Evolutionary conservation across 1,140 invertebrate species (phyloP).

Genomic region (Drosophila ercepeae): DNA sequence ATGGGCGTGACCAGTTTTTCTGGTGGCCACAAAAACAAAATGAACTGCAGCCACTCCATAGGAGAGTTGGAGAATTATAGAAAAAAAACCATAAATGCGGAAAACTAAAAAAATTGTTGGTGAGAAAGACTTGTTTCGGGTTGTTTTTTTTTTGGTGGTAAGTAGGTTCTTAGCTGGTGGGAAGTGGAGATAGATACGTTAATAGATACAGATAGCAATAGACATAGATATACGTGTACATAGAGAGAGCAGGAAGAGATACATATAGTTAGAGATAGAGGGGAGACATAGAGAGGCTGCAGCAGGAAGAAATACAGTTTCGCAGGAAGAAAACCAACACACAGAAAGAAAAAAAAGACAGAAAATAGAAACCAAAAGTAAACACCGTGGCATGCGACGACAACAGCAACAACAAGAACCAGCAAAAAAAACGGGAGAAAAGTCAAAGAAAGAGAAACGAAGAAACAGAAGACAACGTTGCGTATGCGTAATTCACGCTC

Average conservation of each 20-base stretch:
- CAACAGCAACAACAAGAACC: slow-evolving; percentile 47
- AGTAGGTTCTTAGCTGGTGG: slow-evolving; percentile 33
- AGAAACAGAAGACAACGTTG: slow-evolving; percentile 69
- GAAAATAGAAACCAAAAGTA: slow-evolving; percentile 67
- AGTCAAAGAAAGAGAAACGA: slow-evolving; percentile 42
- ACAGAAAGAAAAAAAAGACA: slow-evolving; percentile 3
- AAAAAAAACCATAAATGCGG: slow-evolving; percentile 1
- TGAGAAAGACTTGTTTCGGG: slow-evolving; percentile 3
- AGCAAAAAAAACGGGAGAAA: slow-evolving; percentile 25
- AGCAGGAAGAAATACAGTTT: slow-evolving; percentile 57
- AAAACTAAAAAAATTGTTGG: not conserved
- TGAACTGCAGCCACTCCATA: slow-evolving; percentile 8
- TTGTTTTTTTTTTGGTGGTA: slow-evolving; percentile 29
- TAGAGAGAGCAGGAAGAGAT: slow-evolving; percentile 15
- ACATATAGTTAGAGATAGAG: slow-evolving; percentile 22
- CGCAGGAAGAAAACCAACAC: slow-evolving; percentile 42
- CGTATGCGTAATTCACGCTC: slow-evolving; percentile 80
- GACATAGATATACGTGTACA: slow-evolving; percentile 24
- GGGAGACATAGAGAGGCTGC: slow-evolving; percentile 23
- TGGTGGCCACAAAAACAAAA: slow-evolving; percentile 23
- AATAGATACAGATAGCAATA: slow-evolving; percentile 42
- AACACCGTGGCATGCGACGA: slow-evolving; percentile 73
- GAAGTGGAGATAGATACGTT: slow-evolving; percentile 41
- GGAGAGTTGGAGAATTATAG: not conserved
- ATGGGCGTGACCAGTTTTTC: not conserved